Percentiles rank a stretch among this genome's conserved stretches.
Evolutionary conservation across 53 echinoderm and acorn worm genomes (phyloP).

Genomic region (Luidia sarsii): DNA sequence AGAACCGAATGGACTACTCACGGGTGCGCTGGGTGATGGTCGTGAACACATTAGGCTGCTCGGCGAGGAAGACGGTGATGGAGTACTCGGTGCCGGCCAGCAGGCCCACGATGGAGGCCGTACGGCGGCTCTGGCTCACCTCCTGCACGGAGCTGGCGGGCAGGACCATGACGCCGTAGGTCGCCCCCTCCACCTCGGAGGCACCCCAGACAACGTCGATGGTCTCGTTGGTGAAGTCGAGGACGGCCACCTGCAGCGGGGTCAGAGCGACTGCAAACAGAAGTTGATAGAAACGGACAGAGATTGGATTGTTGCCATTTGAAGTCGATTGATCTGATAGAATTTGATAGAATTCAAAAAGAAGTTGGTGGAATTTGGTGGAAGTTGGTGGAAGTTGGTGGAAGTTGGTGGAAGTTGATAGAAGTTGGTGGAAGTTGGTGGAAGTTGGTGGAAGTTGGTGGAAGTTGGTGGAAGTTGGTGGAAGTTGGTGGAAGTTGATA

Average conservation of each 20-base stretch:
- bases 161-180: not conserved
- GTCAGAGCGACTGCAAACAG: constrained; percentile 46
- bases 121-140: constrained; percentile 20
- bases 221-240: constrained; percentile 36
- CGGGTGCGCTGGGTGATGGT: constrained; percentile 33
- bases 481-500: no score
- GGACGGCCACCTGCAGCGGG: constrained; percentile 37
- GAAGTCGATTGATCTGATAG: no score
- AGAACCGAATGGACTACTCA: not conserved
- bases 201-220: constrained; percentile 71
- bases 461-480: no score
- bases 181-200: not conserved
- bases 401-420: no score
- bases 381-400: no score
- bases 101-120: constrained; percentile 26
- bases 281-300: no score
- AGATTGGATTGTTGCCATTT: no score
- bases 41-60: no score
- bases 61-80: constrained; percentile 44
- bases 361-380: no score
- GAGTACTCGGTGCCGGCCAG: constrained; percentile 57
- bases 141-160: not conserved
- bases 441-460: no score
- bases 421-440: no score
- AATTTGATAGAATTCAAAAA: no score